A percentile compares a stretch with the other conserved stretches of the same genome.
These are phyloP conservation scores for Formica selysi DNA, from an alignment of 1,140 invertebrate genomes.

Conservation along the genomic window DNA sequence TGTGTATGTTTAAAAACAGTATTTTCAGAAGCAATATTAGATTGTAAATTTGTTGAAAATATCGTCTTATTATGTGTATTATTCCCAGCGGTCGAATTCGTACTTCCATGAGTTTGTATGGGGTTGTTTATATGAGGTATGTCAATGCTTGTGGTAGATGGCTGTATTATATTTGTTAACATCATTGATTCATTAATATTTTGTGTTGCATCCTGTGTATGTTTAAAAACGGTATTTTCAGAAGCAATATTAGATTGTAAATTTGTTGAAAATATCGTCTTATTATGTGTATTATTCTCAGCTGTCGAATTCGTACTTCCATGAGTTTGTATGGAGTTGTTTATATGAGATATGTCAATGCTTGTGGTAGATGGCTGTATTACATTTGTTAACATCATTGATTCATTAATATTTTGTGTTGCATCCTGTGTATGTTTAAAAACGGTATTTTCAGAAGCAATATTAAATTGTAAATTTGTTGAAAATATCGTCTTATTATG, in stretches of 20 bases:
- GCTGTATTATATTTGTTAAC: not conserved
- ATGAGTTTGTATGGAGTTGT: not conserved
- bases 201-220: not conserved
- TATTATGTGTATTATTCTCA: not conserved
- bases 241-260: conserved; percentile 5
- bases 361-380: not conserved
- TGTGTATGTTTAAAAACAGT: not conserved
- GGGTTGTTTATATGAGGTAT: not conserved
- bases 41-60: conserved; percentile 14
- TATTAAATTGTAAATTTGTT: conserved; percentile 17
- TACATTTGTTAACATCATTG: not conserved
- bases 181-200: not conserved
- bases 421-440: not conserved
- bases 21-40: not conserved
- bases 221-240: conserved; percentile 2
- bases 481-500: not conserved
- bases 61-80: not conserved
- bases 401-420: not conserved
- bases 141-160: not conserved
- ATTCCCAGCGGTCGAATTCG: not conserved
- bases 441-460: not conserved
- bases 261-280: not conserved
- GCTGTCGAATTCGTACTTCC: too few species aligned
- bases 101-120: not conserved
- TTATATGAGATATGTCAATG: too few species aligned